These are phyloP conservation scores for Oscheius myriophilus DNA, from an alignment of 2,888 invertebrate genomes.

Conservation along the genomic window DNA sequence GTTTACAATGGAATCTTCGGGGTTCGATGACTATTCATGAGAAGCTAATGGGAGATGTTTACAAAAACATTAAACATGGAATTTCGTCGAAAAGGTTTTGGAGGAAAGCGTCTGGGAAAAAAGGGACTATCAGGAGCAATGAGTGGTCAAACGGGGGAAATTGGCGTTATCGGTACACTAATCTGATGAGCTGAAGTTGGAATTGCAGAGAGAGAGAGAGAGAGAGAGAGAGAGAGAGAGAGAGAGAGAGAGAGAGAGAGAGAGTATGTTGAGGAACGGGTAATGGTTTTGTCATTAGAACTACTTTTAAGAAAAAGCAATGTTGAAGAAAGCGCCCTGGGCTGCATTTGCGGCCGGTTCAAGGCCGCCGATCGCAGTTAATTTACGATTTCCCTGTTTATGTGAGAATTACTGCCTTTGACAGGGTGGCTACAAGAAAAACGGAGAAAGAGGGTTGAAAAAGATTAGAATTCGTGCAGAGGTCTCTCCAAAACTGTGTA, in stretches of 20 bases:
- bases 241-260: neutral
- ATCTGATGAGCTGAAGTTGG: conserved; percentile 4
- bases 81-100: too few species aligned
- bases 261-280: neutral
- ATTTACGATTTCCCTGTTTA: conserved; percentile 22
- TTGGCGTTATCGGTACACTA: neutral
- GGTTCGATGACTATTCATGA: neutral
- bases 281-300: too few species aligned
- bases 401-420: too few species aligned
- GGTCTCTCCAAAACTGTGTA: too few species aligned
- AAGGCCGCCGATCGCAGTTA: conserved; percentile 18
- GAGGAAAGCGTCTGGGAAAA: too few species aligned
- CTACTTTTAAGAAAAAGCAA: neutral
- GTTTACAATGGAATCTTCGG: too few species aligned
- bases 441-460: too few species aligned
- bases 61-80: conserved; percentile 2
- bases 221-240: conserved; percentile 1
- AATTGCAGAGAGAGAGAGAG: conserved; percentile 10
- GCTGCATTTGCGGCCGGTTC: conserved; percentile 10
- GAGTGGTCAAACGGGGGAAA: conserved; percentile 10
- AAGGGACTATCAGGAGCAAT: neutral
- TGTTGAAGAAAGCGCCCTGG: too few species aligned
- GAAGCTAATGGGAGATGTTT: neutral
- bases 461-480: too few species aligned
- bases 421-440: too few species aligned